A percentile compares a stretch with the other conserved stretches of the same genome.
phyloP scores from a whole-genome alignment of 2,797 vertebrate species.

The Neostethus bicornis region DNA sequence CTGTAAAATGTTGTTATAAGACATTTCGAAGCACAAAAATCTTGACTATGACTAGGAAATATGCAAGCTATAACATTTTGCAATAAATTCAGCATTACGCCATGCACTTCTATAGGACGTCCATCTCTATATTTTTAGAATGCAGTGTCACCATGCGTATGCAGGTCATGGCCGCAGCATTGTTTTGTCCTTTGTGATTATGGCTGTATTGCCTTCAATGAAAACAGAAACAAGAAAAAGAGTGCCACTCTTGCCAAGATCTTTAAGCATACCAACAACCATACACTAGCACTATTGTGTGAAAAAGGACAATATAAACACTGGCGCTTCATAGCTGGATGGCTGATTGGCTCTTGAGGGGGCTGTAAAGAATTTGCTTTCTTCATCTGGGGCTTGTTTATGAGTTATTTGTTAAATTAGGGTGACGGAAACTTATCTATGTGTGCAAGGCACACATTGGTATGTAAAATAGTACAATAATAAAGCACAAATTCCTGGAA shows the following conservation, averaged over 20 bases:
- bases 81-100: background rate
- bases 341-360: slow-evolving; percentile 76
- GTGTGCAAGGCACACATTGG: slow-evolving; percentile 15
- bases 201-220: slow-evolving; percentile 35
- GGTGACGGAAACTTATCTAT: slow-evolving; percentile 55
- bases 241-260: slow-evolving; percentile 52
- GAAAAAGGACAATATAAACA: slow-evolving; percentile 64
- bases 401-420: slow-evolving; percentile 60
- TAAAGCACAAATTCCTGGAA: slow-evolving; percentile 43
- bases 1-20: slow-evolving; percentile 8
- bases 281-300: slow-evolving; percentile 64
- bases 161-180: background rate
- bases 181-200: slow-evolving; percentile 32
- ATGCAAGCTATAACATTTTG: background rate
- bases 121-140: slow-evolving; percentile 16
- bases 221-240: slow-evolving; percentile 54
- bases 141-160: background rate
- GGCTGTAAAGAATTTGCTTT: slow-evolving; percentile 63
- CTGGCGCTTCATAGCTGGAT: slow-evolving; percentile 65
- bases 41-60: too few relatives aligned
- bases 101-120: background rate
- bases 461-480: slow-evolving; percentile 51
- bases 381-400: slow-evolving; percentile 48
- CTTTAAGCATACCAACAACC: slow-evolving; percentile 59
- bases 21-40: slow-evolving; percentile 1